Base-by-base conservation (phyloP, 2,797 vertebrate species). In the Melanotaenia trifasciata region DNA sequence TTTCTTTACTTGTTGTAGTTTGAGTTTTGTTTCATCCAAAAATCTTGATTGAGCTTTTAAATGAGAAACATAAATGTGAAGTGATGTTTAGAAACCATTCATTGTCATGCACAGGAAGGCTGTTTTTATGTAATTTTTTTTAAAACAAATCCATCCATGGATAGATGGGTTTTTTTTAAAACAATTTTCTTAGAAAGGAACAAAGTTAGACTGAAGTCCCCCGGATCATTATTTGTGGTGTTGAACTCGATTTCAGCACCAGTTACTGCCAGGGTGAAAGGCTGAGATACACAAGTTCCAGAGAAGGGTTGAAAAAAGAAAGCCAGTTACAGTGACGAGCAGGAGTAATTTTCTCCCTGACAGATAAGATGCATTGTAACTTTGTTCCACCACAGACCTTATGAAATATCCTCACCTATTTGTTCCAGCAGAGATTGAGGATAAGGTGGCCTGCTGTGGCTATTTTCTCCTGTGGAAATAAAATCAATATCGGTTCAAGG, bases 401-500 rank as follows among this genome's bases (percentile, higher is more conserved):
- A 69, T 76, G 26, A 77, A 61, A 80, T 59, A 68, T 79, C 72
- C 65, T 78, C 7, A 54, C 51, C 72, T 72, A 58, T 82, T 70
- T 74, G 64, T 26, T 77, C 71, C 62, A 67, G 70, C 16, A 43
- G 74, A 83, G 67, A 73, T 62, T 35, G 47, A 26, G 51, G 57
- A 72, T 60, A 67, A 20, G 73, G 35, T 22, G 36, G 20, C 38
- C 71, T 73, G 73, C 71, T 85, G 85, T 53, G 66, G 67, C 59
- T 38, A 70, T 83, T 86, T 84, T 83, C 77, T 71, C 47, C 61
- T 65, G 66, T 73, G 54, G 69, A 83, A 87, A 74, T 66, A 47
- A 80, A 87, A 82, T 82, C 57, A 8, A 85, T 89, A 85, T 75
- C 61, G 74, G 53, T 67, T 76, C 67, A 81, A 53, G 45, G 47